A percentile compares a stretch with the other conserved stretches of the same genome.
Conservation (phyloP, 1,140 invertebrate genomes). For the Caligus rogercresseyi region DNA sequence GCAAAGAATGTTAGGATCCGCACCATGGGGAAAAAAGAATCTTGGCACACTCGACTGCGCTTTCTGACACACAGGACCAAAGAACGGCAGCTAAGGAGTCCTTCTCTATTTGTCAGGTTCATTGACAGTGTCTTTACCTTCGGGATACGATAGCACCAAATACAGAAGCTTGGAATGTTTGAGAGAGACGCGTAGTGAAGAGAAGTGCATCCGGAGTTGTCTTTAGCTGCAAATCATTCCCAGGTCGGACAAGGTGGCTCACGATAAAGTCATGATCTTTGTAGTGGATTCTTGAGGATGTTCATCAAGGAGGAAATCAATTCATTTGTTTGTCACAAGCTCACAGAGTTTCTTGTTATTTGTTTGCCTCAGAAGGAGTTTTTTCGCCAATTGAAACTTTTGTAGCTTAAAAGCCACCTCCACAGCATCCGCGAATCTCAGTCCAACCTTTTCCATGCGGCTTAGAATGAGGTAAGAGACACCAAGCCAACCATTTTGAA, state of each 20-base stretch:
- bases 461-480: slow-evolving; percentile 28
- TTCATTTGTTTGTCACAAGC: slow-evolving; percentile 23
- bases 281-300: neutral
- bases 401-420: slow-evolving; percentile 22
- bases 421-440: slow-evolving; percentile 6
- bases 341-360: slow-evolving; percentile 32
- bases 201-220: slow-evolving; percentile 30
- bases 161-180: slow-evolving; percentile 26
- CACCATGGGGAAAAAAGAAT: neutral
- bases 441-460: slow-evolving; percentile 23
- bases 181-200: slow-evolving; percentile 31
- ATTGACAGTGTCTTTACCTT: neutral
- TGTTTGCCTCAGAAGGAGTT: slow-evolving; percentile 30
- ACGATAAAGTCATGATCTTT: neutral
- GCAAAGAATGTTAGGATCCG: slow-evolving; percentile 3
- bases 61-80: neutral
- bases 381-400: slow-evolving; percentile 26
- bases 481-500: slow-evolving; percentile 29
- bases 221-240: slow-evolving; percentile 21
- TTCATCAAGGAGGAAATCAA: slow-evolving; percentile 6
- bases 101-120: neutral
- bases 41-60: neutral
- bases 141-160: neutral
- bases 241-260: neutral
- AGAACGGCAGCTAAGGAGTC: neutral